phyloP scores from a whole-genome alignment of 92 coral and sea anemone genomes.

The Porites lobata region DNA sequence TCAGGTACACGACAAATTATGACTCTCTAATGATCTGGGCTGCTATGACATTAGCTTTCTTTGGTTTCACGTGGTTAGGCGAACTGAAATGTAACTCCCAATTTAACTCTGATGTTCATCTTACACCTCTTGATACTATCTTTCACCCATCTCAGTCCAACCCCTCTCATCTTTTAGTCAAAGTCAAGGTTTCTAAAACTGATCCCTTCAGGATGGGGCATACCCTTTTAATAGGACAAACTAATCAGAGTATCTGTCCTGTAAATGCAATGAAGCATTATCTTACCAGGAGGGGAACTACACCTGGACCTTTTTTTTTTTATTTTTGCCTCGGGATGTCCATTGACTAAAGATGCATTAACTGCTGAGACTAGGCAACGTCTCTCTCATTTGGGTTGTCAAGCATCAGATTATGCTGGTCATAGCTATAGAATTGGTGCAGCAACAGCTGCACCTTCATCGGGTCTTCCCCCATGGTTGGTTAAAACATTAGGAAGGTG shows the following conservation, averaged over 20 bases:
- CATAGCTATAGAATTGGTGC: conserved; percentile 59
- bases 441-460: conserved; percentile 51
- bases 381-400: conserved; percentile 34
- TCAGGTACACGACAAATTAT: conserved; percentile 18
- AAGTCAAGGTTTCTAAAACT: conserved; percentile 34
- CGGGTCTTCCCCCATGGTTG: conserved; percentile 27
- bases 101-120: conserved; percentile 50
- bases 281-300: conserved; percentile 6
- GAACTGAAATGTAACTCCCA: conserved; percentile 68
- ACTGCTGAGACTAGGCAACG: conserved; percentile 42
- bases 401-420: conserved; percentile 35
- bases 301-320: conserved; percentile 65
- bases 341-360: conserved; percentile 30
- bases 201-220: conserved; percentile 58
- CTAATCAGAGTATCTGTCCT: conserved; percentile 39
- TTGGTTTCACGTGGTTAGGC: conserved; percentile 63
- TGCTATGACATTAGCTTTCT: neutral
- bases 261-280: conserved; percentile 51
- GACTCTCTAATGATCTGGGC: conserved; percentile 15
- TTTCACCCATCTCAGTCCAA: conserved; percentile 26
- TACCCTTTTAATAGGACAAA: conserved; percentile 20
- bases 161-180: neutral
- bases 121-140: conserved; percentile 31
- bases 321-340: conserved; percentile 31
- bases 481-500: conserved; percentile 47